These are phyloP conservation scores for Lineus longissimus DNA, from an alignment of 1,140 invertebrate species.

Conservation along the genomic window DNA sequence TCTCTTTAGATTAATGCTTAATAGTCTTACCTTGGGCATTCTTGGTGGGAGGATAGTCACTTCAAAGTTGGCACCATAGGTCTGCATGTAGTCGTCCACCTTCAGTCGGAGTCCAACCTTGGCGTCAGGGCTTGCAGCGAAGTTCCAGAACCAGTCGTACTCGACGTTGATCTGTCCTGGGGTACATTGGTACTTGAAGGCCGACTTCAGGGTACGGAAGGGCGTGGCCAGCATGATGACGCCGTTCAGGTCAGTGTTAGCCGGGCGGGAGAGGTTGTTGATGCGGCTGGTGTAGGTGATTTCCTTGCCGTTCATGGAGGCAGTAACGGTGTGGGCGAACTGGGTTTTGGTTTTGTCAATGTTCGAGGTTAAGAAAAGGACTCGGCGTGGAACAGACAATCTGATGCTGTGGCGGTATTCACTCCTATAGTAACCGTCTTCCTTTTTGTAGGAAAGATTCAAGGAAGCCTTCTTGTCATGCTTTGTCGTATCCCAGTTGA, in stretches of 20 bases:
- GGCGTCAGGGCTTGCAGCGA: slow-evolving; percentile 3
- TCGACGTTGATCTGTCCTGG: not conserved
- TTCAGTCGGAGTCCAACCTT: not conserved
- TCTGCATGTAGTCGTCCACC: not conserved
- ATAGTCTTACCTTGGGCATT: not conserved
- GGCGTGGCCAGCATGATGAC: not conserved
- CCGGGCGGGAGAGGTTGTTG: not conserved
- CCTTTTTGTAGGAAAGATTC: not conserved
- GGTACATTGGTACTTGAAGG: not conserved
- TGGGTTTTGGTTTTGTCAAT: not conserved
- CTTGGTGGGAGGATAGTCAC: not conserved
- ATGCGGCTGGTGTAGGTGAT: slow-evolving; percentile 11
- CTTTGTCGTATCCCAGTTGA: slow-evolving; percentile 3
- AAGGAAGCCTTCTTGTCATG: not conserved
- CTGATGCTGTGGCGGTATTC: not conserved
- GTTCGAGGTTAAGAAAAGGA: not conserved
- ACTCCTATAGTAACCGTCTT: not conserved
- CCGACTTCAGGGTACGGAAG: not conserved
- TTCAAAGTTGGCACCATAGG: not conserved
- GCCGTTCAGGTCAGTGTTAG: not conserved
- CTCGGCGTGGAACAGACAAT: not conserved
- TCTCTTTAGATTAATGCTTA: too few species aligned
- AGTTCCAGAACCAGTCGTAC: slow-evolving; percentile 8
- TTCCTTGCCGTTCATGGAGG: slow-evolving; percentile 17
- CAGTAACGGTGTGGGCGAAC: slow-evolving; percentile 11